These are phyloP conservation scores for Microtus montanus DNA, from an alignment of 2,113 vertebrate species.

Conservation along the genomic window DNA sequence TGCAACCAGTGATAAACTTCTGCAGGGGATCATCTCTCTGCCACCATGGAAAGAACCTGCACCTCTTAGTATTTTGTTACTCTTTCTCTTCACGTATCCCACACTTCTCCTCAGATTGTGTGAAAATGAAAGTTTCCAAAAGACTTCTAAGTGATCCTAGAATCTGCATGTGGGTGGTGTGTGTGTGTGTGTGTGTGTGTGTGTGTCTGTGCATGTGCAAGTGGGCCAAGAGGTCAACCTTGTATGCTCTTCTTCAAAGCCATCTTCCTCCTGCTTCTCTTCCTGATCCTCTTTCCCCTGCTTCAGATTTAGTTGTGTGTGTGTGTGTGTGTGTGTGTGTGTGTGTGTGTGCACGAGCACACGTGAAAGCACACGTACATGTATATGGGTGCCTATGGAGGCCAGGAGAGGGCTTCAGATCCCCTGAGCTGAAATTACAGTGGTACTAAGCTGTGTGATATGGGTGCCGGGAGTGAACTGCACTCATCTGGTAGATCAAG, in stretches of 20 bases:
- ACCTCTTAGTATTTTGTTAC: not conserved
- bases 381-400: not conserved
- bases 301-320: not conserved
- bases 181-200: not conserved
- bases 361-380: too few relatives aligned
- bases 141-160: not conserved
- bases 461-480: too few relatives aligned
- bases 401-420: not conserved
- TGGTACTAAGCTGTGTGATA: not conserved
- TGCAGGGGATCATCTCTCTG: not conserved
- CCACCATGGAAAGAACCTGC: fast-evolving
- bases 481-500: not conserved
- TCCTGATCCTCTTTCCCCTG: not conserved
- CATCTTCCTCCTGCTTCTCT: not conserved
- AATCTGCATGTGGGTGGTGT: not conserved
- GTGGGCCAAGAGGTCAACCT: not conserved
- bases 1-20: not conserved
- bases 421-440: not conserved
- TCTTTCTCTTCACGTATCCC: not conserved
- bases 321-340: not conserved
- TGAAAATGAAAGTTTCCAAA: not conserved
- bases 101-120: not conserved
- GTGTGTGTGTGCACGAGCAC: too few relatives aligned
- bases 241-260: not conserved
- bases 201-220: not conserved